Evolutionary conservation across 2,113 vertebrate genomes (phyloP), one percentile per base, ranked within the genome.

Genomic region (Callaeas wilsoni): DNA sequence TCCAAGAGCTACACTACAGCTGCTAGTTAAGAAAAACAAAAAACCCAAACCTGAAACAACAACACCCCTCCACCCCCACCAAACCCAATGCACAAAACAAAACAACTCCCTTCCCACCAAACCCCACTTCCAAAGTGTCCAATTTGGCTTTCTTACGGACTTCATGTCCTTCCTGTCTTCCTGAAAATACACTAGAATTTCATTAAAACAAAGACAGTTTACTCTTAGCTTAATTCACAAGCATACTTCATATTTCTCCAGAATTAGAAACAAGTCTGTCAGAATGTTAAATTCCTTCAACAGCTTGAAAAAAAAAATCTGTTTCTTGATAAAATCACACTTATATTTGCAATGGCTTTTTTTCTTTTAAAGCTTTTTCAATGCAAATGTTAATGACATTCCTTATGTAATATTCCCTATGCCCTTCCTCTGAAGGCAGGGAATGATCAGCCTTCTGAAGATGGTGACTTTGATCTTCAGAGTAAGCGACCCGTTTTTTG

Each of bases 41-140:
- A 12, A 46, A 52, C 15, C 8, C 6, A 5, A 60, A 47, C 25
- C 12, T 4, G 6, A 77, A 59, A 25, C 5, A 46, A 11, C 33
- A 41, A 2, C 6, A 10, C 8, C 7, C 4, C 4, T 2, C 26
- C 37, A 16, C 1, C 18, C 13, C 4, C 0, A 0, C 35, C 20
- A 69, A 68, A 18, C 10, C 33, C 37, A 79, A 12, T 2, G 4
- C 29, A 53, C n/a, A 46, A 53, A 76, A 13, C 13, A 26, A 85
- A 77, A 20, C n/a, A 47, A 9, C 6, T 8, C 12, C 11, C 13
- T 32, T 12, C 35, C 33, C 10, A 20, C 6, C 18, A 49, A 68
- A 30, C 5, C 4, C 9, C 13, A n/a, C 18, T 59, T 69, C 6
- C 10, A 14, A 67, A 35, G 35, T 47, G 35, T 79, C 30, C 50